These are phyloP conservation scores for Ondatra zibethicus DNA, from an alignment of 2,113 vertebrate genomes.

Conservation along the genomic window DNA sequence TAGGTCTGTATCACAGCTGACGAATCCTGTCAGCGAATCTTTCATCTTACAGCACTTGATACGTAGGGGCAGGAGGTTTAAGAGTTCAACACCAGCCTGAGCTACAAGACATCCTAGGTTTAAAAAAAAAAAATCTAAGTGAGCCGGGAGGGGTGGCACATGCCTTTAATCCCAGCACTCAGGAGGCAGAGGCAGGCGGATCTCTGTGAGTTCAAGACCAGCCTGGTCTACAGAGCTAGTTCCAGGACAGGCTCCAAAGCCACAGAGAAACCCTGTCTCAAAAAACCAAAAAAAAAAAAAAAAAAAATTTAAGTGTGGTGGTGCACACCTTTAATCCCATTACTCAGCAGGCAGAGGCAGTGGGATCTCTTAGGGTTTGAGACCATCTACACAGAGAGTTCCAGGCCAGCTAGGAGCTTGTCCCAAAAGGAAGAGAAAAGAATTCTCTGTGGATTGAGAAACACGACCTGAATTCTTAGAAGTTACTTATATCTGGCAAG, in stretches of 20 bases:
- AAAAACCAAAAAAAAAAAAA: no score
- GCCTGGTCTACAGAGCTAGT: no score
- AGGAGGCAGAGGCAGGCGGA: neutral
- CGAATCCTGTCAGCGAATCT: neutral
- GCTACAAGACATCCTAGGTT: neutral
- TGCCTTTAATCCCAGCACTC: neutral
- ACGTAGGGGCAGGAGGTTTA: neutral
- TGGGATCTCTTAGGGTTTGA: neutral
- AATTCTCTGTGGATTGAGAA: neutral
- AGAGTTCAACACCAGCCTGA: neutral
- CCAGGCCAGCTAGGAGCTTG: neutral
- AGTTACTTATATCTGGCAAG: neutral
- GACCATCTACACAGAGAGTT: neutral
- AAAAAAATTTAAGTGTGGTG: neutral
- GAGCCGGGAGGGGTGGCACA: neutral
- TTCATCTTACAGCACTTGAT: neutral
- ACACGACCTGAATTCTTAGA: neutral
- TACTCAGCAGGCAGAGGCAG: neutral
- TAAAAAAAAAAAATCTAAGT: neutral
- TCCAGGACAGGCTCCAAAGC: no score
- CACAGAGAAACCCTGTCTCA: no score
- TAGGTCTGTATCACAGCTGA: neutral
- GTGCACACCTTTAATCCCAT: neutral
- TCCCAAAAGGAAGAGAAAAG: neutral
- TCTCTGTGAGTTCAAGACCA: no score